Conservation (phyloP, 2,797 vertebrate species). For the Corythornis leucogaster region DNA sequence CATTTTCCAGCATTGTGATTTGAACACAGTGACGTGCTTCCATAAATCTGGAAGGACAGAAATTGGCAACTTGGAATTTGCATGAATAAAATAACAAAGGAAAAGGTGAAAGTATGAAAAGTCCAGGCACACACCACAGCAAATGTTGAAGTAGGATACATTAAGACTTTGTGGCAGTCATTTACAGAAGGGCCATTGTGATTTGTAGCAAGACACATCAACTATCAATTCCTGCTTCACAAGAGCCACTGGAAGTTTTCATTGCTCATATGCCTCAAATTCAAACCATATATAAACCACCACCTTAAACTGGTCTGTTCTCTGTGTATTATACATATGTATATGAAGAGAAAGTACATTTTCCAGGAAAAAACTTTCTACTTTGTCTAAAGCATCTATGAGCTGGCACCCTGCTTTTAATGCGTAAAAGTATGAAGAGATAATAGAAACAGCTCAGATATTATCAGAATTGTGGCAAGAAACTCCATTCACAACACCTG, state of each 20-base stretch:
- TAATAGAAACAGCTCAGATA: not conserved
- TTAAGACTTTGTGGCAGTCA: not conserved
- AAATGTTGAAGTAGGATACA: not conserved
- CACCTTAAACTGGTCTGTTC: not conserved
- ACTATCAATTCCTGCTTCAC: not conserved
- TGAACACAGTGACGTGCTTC: not conserved
- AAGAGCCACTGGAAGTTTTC: not conserved
- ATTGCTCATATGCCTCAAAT: not conserved
- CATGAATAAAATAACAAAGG: not conserved
- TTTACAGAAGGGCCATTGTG: not conserved
- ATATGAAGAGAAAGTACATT: not conserved
- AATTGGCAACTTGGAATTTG: not conserved
- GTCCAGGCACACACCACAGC: not conserved
- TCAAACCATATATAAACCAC: not conserved
- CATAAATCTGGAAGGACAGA: constrained; percentile 17
- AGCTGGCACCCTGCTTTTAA: not conserved
- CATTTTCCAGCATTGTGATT: constrained; percentile 32
- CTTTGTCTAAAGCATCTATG: not conserved
- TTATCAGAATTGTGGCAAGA: not conserved
- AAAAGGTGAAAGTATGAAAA: not conserved
- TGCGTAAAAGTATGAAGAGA: not conserved
- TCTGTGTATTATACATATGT: not conserved
- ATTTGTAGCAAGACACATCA: not conserved
- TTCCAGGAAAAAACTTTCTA: not conserved
- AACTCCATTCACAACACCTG: not conserved